Evolutionary conservation across 1,140 invertebrate genomes (phyloP), one percentile per base, ranked within the genome.

Genomic region (Magallana gigas): DNA sequence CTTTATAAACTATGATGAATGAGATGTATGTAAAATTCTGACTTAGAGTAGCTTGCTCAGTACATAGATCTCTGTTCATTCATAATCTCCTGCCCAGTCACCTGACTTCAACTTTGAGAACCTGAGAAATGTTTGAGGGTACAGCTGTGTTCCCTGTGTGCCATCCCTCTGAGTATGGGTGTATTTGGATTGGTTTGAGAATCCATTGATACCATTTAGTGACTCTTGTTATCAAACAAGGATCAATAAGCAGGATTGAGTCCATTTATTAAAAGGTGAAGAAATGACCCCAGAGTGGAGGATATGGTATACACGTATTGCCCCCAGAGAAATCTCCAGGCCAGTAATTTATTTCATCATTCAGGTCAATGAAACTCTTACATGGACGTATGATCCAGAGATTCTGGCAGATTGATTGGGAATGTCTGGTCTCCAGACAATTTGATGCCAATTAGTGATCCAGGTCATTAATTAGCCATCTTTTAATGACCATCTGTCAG

Each of bases 391-490:
- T 62, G n/a, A n/a, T 62, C 68, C 4, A 11, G 11, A 29, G 68
- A 76, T 36, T 29, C 68, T 9, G 8, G 23, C 68, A 12, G 68
- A 76, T 76, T 76, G 23, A 76, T 23, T 36, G 36, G 23, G 8
- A 12, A 8, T 76, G 68, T 76, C 68, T 76, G 18, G 18, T 76
- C 8, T 36, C 23, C 29, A 8, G 68, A 36, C 36, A 76, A 76
- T 76, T 76, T 76, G 68, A 76, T 76, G 68, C 23, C 23, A 76
- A 23, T 76, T 76, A 76, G 68, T 76, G 29, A 29, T 76, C 68
- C 36, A 76, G 18, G 23, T 18, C 68, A 36, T 71, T 71, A 62
- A 71, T 71, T 71, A 76, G 8, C 18, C 68, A 36, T 18, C 68
- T 76, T 76, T 8, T 76, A 12, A 76, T 76, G 68, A 76, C 68